These are phyloP conservation scores for Loripinus fragilis DNA, from an alignment of 2,888 invertebrate species.

Conservation along the genomic window DNA sequence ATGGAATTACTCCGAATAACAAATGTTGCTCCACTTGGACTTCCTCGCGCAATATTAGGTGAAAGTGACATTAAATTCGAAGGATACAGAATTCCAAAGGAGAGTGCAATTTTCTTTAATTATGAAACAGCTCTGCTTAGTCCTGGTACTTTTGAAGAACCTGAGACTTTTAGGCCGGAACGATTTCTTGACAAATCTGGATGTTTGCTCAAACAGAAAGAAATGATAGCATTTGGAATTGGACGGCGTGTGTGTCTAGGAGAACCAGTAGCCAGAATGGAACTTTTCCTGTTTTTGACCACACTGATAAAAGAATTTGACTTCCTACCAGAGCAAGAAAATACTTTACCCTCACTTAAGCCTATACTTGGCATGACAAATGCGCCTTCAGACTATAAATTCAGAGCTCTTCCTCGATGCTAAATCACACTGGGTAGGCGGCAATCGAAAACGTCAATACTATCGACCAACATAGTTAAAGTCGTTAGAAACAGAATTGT, in stretches of 20 bases:
- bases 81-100: slow-evolving; percentile 44
- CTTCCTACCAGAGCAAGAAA: slow-evolving; percentile 8
- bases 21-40: slow-evolving; percentile 46
- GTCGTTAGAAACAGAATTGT: no score
- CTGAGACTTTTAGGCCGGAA: slow-evolving; percentile 47
- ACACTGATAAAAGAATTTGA: slow-evolving; percentile 46
- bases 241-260: slow-evolving; percentile 57
- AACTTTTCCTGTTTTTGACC: slow-evolving; percentile 55
- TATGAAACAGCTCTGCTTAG: slow-evolving; percentile 49
- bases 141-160: slow-evolving; percentile 39
- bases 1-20: slow-evolving; percentile 49
- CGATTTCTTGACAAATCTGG: slow-evolving; percentile 38
- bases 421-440: no score
- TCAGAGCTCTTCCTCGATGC: no score
- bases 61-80: slow-evolving; percentile 40
- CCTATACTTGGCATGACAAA: slow-evolving; percentile 46
- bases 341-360: slow-evolving; percentile 20
- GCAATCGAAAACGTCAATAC: no score
- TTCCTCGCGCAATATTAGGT: slow-evolving; percentile 41
- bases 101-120: slow-evolving; percentile 48
- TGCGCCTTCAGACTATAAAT: slow-evolving; percentile 32
- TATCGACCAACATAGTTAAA: no score
- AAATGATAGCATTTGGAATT: slow-evolving; percentile 51
- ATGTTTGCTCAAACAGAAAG: slow-evolving; percentile 30
- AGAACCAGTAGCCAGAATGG: slow-evolving; percentile 55